phyloP scores from a whole-genome alignment of 2,797 vertebrate genomes.

The Pseudomugil gertrudae region DNA sequence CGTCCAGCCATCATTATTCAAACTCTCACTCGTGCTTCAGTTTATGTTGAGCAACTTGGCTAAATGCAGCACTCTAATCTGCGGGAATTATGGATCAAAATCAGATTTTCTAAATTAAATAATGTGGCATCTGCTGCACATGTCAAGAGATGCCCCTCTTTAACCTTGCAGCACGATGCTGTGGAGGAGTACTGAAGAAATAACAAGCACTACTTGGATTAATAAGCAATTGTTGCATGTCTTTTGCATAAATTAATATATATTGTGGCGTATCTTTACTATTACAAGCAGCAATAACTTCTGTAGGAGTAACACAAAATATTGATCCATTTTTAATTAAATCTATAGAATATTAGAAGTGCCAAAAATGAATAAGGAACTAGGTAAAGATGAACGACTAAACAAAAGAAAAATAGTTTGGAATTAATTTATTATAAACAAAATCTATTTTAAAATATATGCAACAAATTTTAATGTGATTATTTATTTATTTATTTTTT shows the following conservation, averaged over 20 bases:
- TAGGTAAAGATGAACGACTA: too few species aligned
- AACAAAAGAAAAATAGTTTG: too few species aligned
- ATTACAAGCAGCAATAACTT: background rate
- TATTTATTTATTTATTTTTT: too few species aligned
- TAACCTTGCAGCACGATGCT: background rate
- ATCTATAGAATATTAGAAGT: background rate
- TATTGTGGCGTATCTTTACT: background rate
- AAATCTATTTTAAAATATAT: too few species aligned
- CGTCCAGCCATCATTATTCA: slow-evolving; percentile 30
- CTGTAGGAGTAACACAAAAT: background rate
- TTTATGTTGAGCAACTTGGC: slow-evolving; percentile 22
- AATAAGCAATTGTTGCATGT: background rate
- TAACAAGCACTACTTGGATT: slow-evolving; percentile 7
- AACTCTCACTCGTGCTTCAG: slow-evolving; percentile 19
- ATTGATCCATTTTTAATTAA: background rate
- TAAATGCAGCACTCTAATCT: slow-evolving; percentile 63
- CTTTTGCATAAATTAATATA: background rate
- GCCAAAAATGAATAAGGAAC: background rate
- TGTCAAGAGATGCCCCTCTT: slow-evolving; percentile 28
- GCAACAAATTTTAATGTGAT: too few species aligned
- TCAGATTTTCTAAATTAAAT: slow-evolving; percentile 36
- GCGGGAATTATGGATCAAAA: slow-evolving; percentile 52
- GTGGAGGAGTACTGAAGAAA: background rate
- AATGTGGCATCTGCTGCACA: slow-evolving; percentile 5
- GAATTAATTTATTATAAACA: too few species aligned